A percentile compares a stretch with the other conserved stretches of the same genome.
These are phyloP conservation scores for Procavia capensis DNA, from an alignment of 2,113 vertebrate species.

Conservation along the genomic window DNA sequence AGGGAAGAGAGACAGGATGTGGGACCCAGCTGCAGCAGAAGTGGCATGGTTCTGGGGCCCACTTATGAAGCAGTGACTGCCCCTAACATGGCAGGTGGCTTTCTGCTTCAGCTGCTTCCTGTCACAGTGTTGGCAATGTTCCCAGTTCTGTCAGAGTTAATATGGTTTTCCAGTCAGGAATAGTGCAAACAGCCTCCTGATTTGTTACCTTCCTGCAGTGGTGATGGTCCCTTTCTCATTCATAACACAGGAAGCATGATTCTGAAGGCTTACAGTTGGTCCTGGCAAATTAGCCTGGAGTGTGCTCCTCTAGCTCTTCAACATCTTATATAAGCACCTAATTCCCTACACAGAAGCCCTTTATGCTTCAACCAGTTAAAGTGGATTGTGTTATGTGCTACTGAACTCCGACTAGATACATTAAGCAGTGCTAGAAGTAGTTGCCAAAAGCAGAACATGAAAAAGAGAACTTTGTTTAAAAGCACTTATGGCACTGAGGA, in stretches of 20 bases:
- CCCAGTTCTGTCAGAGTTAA: not conserved
- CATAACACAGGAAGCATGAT: not conserved
- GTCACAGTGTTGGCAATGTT: not conserved
- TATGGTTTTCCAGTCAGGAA: not conserved
- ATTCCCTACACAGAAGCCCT: not conserved
- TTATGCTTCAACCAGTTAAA: conserved; percentile 12
- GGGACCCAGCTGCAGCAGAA: not conserved
- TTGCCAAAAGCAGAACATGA: not conserved
- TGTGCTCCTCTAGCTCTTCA: not conserved
- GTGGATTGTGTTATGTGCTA: conserved; percentile 17
- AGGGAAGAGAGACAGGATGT: not conserved
- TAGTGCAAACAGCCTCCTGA: not conserved
- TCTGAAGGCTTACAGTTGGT: not conserved
- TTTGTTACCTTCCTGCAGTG: not conserved
- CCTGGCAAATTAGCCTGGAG: not conserved
- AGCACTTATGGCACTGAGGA: not conserved
- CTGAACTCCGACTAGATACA: conserved; percentile 5
- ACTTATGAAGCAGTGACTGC: not conserved
- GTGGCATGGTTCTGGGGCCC: not conserved
- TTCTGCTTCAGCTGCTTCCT: not conserved
- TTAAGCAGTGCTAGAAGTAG: conserved; percentile 33
- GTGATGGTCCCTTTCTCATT: not conserved
- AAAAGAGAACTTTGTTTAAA: conserved; percentile 20
- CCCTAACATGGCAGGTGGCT: not conserved
- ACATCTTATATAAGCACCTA: not conserved